Conservation (phyloP, 2,888 invertebrate species). For the Perizoma flavofasciatum region DNA sequence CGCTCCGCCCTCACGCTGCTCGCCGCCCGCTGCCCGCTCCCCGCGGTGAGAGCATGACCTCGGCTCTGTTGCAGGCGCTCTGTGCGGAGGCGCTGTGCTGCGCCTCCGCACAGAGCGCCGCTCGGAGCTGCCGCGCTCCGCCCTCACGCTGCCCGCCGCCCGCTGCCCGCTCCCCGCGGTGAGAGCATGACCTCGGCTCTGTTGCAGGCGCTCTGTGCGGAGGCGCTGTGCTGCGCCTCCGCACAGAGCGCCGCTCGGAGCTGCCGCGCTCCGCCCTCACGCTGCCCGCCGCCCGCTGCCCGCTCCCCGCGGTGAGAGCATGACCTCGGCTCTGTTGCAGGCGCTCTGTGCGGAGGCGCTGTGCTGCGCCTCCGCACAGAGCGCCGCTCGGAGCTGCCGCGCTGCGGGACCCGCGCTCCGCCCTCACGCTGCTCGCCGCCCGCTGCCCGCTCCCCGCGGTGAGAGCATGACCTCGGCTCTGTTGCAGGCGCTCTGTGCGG, state of each 20-base stretch:
- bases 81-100: constrained; percentile 82
- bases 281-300: constrained; percentile 12
- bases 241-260: constrained; percentile 87
- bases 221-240: constrained; percentile 86
- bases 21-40: constrained; percentile 9
- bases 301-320: constrained; percentile 9
- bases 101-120: constrained; percentile 87
- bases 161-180: constrained; percentile 10
- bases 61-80: constrained; percentile 79
- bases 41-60: constrained; percentile 14
- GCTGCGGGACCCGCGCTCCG: constrained; percentile 46
- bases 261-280: constrained; percentile 66
- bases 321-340: too few relatives aligned
- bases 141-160: constrained; percentile 18
- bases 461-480: too few relatives aligned
- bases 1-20: constrained; percentile 22
- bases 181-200: too few relatives aligned
- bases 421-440: constrained; percentile 18
- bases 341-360: constrained; percentile 79
- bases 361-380: constrained; percentile 88
- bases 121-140: constrained; percentile 84
- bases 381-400: constrained; percentile 86
- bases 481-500: constrained; percentile 78
- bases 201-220: constrained; percentile 78
- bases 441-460: constrained; percentile 10